Base-by-base conservation (phyloP, 1,140 invertebrate species). In the Teleogryllus occipitalis region DNA sequence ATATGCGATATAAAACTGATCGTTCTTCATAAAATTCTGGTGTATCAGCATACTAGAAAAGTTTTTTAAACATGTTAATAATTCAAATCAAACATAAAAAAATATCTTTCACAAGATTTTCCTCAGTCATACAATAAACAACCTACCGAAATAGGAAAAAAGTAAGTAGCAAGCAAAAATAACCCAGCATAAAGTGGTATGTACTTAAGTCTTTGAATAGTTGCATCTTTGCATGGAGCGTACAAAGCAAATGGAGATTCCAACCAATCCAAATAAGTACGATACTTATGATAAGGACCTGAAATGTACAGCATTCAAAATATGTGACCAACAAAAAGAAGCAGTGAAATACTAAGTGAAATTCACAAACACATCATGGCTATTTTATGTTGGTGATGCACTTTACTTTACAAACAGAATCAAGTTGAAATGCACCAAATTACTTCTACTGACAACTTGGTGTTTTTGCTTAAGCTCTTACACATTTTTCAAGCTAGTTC, bases 281-380 rank as follows among this genome's bases (percentile, higher is more conserved):
- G 89, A 82, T 95, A 97, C 81, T 93, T 92, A 85, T 93, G 97
- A 85, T 96, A 97, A 7, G 96, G 96, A 82, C 96, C 95, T 97
- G 84, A 83, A 88, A 84, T 21, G n/a, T 14, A 77, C 18, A 77
- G 12, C 15, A 21, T 46, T 77, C 12, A 47, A 21, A 15, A 21
- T 15, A 76, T 76, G 76, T 39, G 76, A 21, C 14, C 18, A 77
- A 21, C 39, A 47, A 77, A 47, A 21, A 12, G 21, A 75, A 75
- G 12, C 74, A 4, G 12, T 75, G 39, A 75, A 22, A 22, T 12
- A 75, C 21, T 21, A 15, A 75, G 74, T 75, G 21, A 65, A 65
- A 10, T 65, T 65, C 10, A 22, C 74, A 22, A 75, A 21, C 12
- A 22, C 21, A 18, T 21, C 15, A 73, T 21, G 21, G 6, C 21